These are phyloP conservation scores for Myotis findleyi DNA, from an alignment of 2,797 vertebrate species.

Conservation along the genomic window DNA sequence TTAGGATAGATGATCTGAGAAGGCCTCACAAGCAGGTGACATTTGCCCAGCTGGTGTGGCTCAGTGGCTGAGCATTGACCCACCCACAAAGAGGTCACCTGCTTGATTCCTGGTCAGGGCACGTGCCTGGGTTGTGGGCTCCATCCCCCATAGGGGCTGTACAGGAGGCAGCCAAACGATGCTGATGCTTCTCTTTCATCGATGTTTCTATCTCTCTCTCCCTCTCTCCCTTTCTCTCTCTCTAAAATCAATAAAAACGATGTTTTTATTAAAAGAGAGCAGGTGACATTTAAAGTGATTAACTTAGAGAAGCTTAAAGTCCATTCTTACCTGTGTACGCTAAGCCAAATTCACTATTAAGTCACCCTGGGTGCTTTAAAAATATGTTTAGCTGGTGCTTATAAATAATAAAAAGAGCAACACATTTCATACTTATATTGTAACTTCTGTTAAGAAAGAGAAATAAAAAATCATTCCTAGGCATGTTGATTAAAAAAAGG, in stretches of 20 bases:
- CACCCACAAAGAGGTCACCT: no score
- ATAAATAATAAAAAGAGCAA: conserved; percentile 28
- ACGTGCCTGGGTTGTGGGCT: no score
- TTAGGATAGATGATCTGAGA: neutral
- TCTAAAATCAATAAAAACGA: neutral
- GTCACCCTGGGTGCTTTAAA: neutral
- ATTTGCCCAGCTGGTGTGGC: neutral
- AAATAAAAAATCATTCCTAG: conserved; percentile 26
- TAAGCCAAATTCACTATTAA: neutral
- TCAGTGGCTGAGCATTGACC: no score
- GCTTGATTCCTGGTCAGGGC: no score
- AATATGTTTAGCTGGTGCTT: neutral
- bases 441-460: conserved; percentile 5
- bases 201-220: no score
- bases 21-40: neutral
- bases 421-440: conserved; percentile 2
- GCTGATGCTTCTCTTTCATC: no score
- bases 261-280: neutral
- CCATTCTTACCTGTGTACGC: neutral
- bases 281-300: conserved; percentile 8
- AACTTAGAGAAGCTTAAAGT: conserved; percentile 38
- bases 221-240: no score
- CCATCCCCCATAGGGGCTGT: no score
- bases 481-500: neutral
- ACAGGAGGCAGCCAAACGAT: no score